Base-by-base conservation (phyloP, 1,140 invertebrate species). In the Platyscapa corneri region DNA sequence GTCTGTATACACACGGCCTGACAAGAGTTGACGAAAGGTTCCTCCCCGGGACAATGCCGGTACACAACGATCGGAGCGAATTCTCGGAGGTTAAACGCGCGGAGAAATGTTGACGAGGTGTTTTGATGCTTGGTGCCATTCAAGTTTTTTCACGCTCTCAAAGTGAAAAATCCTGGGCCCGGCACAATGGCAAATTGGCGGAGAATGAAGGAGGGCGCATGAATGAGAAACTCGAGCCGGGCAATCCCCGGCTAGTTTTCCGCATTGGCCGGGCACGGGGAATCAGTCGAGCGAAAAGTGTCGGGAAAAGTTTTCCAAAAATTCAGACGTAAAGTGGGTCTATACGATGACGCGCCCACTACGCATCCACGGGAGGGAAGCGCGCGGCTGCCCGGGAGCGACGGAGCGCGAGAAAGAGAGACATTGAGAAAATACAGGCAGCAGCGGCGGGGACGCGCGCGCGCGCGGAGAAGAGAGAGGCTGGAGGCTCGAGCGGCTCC, bases 401-500 rank as follows among this genome's bases (percentile, higher is more conserved):
- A 56, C 18, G 10, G 32, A 49, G 3, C 16, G 32, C 72, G 49
- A 49, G 76, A 60, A 23, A 60, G 83, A 84, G 83, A 83, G 32
- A 79, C 70, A 64, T 23, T 6, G 60, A 18, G 60, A 1, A n/a
- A n/a, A n/a, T n/a, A n/a, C n/a, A n/a, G n/a, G n/a, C n/a, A n/a
- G n/a, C n/a, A n/a, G n/a, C n/a, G n/a, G n/a, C n/a, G n/a, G n/a
- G n/a, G n/a, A n/a, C 42, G 64, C 30, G 64, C 30, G 64, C 7
- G 74, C 49, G 67, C 81, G n/a, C 79, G 81, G 64, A 67, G 75
- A 14, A 75, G 79, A 84, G 79, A 81, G 34, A 80, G 76, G 56
- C 77, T 86, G 12, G 42, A 46, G 42, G 86, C 86, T 87, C 83
- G 81, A 83, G 85, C 86, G 86, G 82, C 78, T 83, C 88, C 85